A percentile compares a stretch with the other conserved stretches of the same genome.
Evolutionary conservation across 2,113 vertebrate species (phyloP).

Genomic region (Pleuronectes platessa): DNA sequence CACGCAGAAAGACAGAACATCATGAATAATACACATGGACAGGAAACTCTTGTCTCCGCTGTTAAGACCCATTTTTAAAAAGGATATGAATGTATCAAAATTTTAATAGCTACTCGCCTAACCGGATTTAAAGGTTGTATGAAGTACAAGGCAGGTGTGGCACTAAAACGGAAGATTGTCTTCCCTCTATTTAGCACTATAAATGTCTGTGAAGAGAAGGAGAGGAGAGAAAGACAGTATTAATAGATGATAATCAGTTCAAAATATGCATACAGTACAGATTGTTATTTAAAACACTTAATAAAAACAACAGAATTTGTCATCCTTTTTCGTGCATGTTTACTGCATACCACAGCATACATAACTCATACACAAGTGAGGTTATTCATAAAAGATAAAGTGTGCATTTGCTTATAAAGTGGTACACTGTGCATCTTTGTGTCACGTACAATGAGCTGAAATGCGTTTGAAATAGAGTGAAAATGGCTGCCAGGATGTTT

Average conservation of each 20-base stretch:
- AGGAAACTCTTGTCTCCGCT: slow-evolving; percentile 50
- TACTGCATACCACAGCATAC: not conserved
- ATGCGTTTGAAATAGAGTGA: slow-evolving; percentile 7
- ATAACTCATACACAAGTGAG: not conserved
- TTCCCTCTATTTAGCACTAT: slow-evolving; percentile 99
- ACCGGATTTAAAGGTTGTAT: slow-evolving; percentile 97
- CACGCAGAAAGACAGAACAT: slow-evolving; percentile 46
- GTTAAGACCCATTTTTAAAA: slow-evolving; percentile 80
- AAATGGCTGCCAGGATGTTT: slow-evolving; percentile 47
- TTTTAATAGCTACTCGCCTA: slow-evolving; percentile 99
- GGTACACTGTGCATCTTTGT: not conserved
- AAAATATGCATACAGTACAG: not conserved
- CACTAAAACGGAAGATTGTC: slow-evolving; percentile 99
- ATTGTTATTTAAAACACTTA: not conserved
- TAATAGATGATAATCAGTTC: slow-evolving; percentile 24
- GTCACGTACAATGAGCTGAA: not conserved
- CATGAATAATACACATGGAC: slow-evolving; percentile 66
- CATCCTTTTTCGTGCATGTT: not conserved
- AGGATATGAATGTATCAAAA: slow-evolving; percentile 99
- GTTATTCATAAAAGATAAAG: not conserved
- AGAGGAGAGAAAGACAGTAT: slow-evolving; percentile 19
- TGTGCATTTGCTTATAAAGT: not conserved
- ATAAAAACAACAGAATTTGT: not conserved
- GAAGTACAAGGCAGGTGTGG: slow-evolving; percentile 99
- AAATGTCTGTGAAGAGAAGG: slow-evolving; percentile 94